Evolutionary conservation across 2,888 invertebrate species (phyloP).

Genomic region (Julus scandinavius): DNA sequence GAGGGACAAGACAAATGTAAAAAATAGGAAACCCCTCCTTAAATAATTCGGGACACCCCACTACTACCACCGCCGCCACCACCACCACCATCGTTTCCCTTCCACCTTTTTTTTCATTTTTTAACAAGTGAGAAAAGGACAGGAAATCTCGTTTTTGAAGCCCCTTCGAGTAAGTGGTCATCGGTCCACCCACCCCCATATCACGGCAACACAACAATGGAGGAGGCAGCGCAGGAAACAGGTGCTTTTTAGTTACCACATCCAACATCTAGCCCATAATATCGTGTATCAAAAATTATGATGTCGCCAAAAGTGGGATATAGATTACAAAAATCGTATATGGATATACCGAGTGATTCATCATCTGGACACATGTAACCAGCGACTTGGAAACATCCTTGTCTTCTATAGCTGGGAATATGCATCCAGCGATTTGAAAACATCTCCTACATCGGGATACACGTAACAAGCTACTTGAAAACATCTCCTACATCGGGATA

Average conservation of each 20-base stretch:
- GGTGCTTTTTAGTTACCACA: neutral
- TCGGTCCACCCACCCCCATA: neutral
- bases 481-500: too few relatives aligned
- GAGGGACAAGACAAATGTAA: neutral
- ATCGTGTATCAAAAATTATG: too few relatives aligned
- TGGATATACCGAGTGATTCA: neutral
- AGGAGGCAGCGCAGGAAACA: conserved; percentile 3
- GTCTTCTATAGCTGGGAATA: too few relatives aligned
- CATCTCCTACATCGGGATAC: too few relatives aligned
- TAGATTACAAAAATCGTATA: too few relatives aligned
- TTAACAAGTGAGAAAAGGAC: neutral
- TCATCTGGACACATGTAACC: neutral
- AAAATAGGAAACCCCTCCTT: conserved; percentile 18
- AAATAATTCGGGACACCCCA: neutral
- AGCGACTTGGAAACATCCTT: too few relatives aligned
- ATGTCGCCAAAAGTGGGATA: too few relatives aligned
- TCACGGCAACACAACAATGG: neutral
- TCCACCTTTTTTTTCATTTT: neutral
- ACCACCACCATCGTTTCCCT: neutral
- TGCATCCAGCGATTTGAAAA: too few relatives aligned
- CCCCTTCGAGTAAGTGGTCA: neutral
- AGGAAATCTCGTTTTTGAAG: neutral
- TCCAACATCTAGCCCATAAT: too few relatives aligned
- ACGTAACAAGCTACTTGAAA: too few relatives aligned
- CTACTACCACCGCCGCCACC: neutral